Conservation (phyloP, 2,113 vertebrate species). For the Axis porcinus region DNA sequence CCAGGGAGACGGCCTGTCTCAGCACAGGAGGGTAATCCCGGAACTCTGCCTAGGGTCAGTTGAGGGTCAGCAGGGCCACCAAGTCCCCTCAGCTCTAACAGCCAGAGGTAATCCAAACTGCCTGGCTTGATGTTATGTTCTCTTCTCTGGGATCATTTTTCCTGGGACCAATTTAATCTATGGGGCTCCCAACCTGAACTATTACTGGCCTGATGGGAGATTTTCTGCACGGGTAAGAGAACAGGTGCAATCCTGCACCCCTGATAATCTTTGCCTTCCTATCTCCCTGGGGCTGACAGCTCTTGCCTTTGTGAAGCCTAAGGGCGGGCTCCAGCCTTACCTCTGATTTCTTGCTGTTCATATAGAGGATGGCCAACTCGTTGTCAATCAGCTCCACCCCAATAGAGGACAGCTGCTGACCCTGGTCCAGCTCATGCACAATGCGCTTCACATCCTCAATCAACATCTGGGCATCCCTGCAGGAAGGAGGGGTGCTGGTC, state of each 20-base stretch:
- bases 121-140: not conserved
- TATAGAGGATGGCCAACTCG: conserved; percentile 94
- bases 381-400: conserved; percentile 97
- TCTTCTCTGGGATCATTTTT: not conserved
- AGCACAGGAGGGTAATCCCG: conserved; percentile 95
- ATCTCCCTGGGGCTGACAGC: not conserved
- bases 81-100: not conserved
- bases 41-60: conserved; percentile 85
- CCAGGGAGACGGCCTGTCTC: conserved; percentile 95
- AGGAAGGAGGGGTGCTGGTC: conserved; percentile 21
- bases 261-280: not conserved
- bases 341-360: conserved; percentile 99
- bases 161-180: not conserved
- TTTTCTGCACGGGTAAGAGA: not conserved
- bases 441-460: conserved; percentile 98
- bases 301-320: not conserved
- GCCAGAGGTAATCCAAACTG: not conserved
- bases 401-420: conserved; percentile 91
- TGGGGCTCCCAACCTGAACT: not conserved
- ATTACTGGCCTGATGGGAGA: not conserved
- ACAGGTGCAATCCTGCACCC: not conserved
- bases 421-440: conserved; percentile 93
- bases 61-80: not conserved
- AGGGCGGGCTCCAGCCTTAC: conserved; percentile 74
- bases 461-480: conserved; percentile 97